Evolutionary conservation across 2,888 invertebrate species (phyloP), one percentile per base, ranked within the genome.

Genomic region (Plagodis dolabraria): DNA sequence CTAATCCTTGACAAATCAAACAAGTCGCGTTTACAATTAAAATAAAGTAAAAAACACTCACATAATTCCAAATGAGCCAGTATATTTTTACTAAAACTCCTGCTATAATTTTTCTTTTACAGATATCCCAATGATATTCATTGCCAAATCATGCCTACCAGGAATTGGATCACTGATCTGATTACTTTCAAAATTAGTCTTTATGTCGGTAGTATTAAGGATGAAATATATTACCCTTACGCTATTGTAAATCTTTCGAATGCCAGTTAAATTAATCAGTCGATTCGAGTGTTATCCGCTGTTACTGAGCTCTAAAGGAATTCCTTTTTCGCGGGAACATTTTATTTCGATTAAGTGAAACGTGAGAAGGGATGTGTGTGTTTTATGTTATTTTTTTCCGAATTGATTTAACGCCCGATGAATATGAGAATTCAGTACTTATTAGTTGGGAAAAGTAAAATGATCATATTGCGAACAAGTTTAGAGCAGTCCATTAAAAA

Each of bases 241-340:
- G 57, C 55, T 62, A 62, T 65, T 65, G 65, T 65, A 67, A 68
- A 67, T 69, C 67, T 65, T 65, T 67, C 54, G 59, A 56, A 71
- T 65, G 62, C 65, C 68, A 64, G 67, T 66, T 68, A 69, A 71
- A 71, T 71, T 71, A 70, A 71, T 70, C 71, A 69, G 64, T 63
- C 63, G 67, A 64, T 67, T 69, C 62, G 58, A 63, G 63, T 64
- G 60, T 63, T 70, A 69, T 66, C 65, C 68, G 43, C 55, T 58
- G 68, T 65, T 65, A 63, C 67, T 68, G 64, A 65, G 42, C 49
- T 50, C 56, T 65, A 64, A 62, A 60, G 67, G 67, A 63, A 69
- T 69, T 67, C 64, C 65, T 61, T 57, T 60, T 64, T 58, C 52
- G 52, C 61, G 58, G 49, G 63, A 67, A 67, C 67, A 66, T 69